Evolutionary conservation across 2,113 vertebrate species (phyloP).

Genomic region (Eonycteris spelaea): DNA sequence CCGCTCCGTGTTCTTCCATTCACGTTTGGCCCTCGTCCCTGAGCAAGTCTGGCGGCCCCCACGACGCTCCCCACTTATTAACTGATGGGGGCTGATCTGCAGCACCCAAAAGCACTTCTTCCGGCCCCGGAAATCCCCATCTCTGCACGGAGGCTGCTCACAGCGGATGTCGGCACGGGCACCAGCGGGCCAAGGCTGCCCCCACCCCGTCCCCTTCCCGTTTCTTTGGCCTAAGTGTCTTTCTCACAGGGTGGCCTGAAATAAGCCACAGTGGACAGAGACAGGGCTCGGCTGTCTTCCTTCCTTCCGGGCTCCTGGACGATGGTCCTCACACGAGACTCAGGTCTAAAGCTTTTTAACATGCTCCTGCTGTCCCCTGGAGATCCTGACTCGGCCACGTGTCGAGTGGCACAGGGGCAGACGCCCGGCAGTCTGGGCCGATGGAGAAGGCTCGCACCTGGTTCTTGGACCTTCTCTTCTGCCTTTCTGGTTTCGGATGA

Average conservation of each 20-base stretch:
- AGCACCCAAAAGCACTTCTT: neutral
- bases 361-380: neutral
- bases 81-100: neutral
- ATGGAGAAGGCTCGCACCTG: rapidly evolving
- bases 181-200: rapidly evolving
- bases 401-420: neutral
- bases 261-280: neutral
- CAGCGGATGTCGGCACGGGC: neutral
- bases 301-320: neutral
- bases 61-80: neutral
- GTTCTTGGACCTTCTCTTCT: neutral
- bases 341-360: neutral
- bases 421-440: neutral
- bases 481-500: neutral
- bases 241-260: too few species aligned
- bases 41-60: neutral
- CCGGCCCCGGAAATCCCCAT: neutral
- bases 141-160: neutral
- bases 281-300: neutral
- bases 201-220: neutral
- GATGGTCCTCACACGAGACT: neutral
- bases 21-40: neutral
- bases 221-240: neutral
- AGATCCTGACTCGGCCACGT: neutral
- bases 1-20: rapidly evolving